These are phyloP conservation scores for Salvator merianae DNA, from an alignment of 2,113 vertebrate genomes.

Conservation along the genomic window DNA sequence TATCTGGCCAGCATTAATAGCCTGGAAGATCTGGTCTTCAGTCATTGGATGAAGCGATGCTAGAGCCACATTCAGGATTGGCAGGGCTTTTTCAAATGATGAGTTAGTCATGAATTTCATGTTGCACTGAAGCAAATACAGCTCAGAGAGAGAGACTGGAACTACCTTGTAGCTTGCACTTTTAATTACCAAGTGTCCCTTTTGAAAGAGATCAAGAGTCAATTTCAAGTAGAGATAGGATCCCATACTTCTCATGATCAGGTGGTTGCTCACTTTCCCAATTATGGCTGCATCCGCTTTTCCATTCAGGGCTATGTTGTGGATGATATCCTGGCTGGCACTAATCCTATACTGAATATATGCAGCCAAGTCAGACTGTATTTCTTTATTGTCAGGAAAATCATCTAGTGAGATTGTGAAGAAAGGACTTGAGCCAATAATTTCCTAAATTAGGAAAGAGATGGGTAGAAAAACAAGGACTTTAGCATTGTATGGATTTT, in stretches of 20 bases:
- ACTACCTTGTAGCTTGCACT: conserved; percentile 98
- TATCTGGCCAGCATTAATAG: conserved; percentile 86
- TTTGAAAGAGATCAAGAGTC: conserved; percentile 95
- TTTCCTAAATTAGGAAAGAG: conserved; percentile 77
- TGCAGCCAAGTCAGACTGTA: conserved; percentile 87
- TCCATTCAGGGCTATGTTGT: conserved; percentile 94
- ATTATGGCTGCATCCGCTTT: conserved; percentile 88
- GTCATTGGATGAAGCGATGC: conserved; percentile 96
- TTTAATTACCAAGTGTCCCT: conserved; percentile 95
- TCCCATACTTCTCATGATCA: conserved; percentile 92
- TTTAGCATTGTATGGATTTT: not conserved
- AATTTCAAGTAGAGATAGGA: conserved; percentile 97
- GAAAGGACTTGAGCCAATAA: conserved; percentile 85
- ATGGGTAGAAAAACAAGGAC: not conserved
- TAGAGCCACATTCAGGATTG: conserved; percentile 90
- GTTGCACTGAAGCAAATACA: conserved; percentile 98
- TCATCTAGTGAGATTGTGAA: conserved; percentile 87
- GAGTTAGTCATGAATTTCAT: conserved; percentile 97
- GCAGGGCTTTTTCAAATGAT: conserved; percentile 90
- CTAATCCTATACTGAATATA: conserved; percentile 93
- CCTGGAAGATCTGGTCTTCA: conserved; percentile 96
- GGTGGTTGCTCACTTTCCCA: conserved; percentile 92
- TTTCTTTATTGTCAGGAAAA: conserved; percentile 88
- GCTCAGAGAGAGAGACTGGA: conserved; percentile 92
- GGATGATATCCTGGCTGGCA: conserved; percentile 90